Evolutionary conservation across 2,113 vertebrate species (phyloP).

Genomic region (Bubo scandiacus): DNA sequence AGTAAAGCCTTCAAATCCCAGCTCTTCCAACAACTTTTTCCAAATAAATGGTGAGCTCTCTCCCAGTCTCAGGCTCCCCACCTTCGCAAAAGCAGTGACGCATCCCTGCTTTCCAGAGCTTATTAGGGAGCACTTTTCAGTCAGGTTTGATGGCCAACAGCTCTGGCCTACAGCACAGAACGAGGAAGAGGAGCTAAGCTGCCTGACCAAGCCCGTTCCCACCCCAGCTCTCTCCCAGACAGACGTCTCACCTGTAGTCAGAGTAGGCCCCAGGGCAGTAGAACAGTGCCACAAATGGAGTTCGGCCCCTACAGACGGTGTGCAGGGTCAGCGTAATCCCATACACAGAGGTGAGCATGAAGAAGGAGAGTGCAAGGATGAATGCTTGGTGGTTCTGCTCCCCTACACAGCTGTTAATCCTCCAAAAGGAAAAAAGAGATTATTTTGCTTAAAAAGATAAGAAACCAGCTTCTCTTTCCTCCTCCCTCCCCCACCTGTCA

Average conservation of each 20-base stretch:
- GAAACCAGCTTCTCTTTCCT: neutral
- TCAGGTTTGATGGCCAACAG: neutral
- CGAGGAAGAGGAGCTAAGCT: neutral
- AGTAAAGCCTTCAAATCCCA: neutral
- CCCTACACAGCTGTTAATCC: constrained; percentile 98
- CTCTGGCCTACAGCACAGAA: neutral
- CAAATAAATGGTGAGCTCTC: neutral
- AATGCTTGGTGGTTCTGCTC: constrained; percentile 93
- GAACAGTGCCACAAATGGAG: constrained; percentile 82
- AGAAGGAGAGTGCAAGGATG: constrained; percentile 88
- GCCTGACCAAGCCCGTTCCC: neutral
- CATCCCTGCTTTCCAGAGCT: neutral
- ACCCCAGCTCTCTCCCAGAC: neutral
- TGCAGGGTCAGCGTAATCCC: constrained; percentile 89
- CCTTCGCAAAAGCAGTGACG: neutral
- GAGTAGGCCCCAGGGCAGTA: constrained; percentile 94
- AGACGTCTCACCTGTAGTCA: constrained; percentile 84
- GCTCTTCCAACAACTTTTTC: neutral
- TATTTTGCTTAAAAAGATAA: neutral
- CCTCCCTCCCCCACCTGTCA: neutral
- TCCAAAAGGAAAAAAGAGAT: constrained; percentile 67
- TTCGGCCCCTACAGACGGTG: constrained; percentile 83
- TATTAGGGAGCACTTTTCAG: neutral
- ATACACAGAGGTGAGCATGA: constrained; percentile 89
- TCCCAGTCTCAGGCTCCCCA: neutral